Evolutionary conservation across 2,888 invertebrate genomes (phyloP).

Genomic region (Ferrisia virgata): DNA sequence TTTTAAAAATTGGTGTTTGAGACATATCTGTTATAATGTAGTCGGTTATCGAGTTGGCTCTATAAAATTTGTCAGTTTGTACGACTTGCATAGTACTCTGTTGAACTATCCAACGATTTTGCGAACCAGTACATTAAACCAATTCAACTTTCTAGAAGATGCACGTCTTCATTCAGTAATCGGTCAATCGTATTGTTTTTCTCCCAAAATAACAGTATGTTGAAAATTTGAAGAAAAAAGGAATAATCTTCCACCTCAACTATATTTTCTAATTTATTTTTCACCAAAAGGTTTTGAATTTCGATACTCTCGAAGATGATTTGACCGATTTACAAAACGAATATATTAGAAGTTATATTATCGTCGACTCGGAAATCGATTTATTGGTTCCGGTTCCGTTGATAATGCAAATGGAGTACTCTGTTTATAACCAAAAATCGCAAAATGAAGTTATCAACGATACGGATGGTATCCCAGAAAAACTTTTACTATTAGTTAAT

Average conservation of each 20-base stretch:
- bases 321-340: constrained; percentile 47
- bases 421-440: neutral
- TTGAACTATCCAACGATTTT: constrained; percentile 32
- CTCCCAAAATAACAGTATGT: constrained; percentile 46
- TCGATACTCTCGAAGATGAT: constrained; percentile 51
- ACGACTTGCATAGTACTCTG: constrained; percentile 51
- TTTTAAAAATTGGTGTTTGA: constrained; percentile 32
- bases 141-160: constrained; percentile 51
- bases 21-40: constrained; percentile 44
- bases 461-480: neutral
- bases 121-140: neutral
- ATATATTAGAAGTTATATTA: constrained; percentile 47
- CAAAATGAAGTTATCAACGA: neutral
- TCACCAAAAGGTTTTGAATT: constrained; percentile 51
- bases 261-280: neutral
- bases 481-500: neutral
- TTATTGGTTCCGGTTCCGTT: constrained; percentile 20
- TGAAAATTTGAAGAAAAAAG: too few species aligned
- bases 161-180: constrained; percentile 53
- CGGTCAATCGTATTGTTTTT: constrained; percentile 49
- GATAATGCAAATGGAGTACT: constrained; percentile 7
- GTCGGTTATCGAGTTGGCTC: constrained; percentile 53
- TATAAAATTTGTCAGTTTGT: constrained; percentile 53
- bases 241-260: neutral
- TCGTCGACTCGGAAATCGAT: neutral